Evolutionary conservation across 1,140 invertebrate species (phyloP).

Genomic region (Apolygus lucorum): DNA sequence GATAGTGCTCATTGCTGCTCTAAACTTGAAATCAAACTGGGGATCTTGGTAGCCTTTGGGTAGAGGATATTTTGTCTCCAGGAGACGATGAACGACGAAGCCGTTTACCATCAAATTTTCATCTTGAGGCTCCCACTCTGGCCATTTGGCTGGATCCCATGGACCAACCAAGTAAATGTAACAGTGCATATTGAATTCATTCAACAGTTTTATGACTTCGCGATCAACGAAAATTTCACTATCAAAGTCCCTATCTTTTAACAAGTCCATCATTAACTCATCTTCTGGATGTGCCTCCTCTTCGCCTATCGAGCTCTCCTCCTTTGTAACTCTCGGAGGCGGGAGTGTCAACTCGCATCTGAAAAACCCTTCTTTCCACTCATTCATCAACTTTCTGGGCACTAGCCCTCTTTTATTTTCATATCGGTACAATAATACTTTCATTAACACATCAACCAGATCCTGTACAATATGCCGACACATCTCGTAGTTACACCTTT

Average conservation of each 20-base stretch:
- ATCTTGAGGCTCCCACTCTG: not conserved
- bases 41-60: constrained; percentile 37
- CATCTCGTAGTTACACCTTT: not conserved
- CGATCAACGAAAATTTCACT: not conserved
- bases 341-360: not conserved
- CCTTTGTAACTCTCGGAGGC: not conserved
- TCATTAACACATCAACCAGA: not conserved
- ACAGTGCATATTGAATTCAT: not conserved
- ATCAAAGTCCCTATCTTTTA: not conserved
- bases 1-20: constrained; percentile 43
- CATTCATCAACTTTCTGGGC: not conserved
- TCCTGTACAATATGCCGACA: not conserved
- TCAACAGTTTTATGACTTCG: not conserved
- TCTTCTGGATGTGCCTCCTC: not conserved
- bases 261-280: not conserved
- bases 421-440: not conserved
- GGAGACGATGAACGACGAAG: constrained; percentile 46
- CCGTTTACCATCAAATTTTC: constrained; percentile 44
- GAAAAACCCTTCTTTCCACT: constrained; percentile 5
- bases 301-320: not conserved
- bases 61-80: constrained; percentile 47
- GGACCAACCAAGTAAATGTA: not conserved
- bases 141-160: not conserved
- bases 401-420: not conserved
- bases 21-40: constrained; percentile 40